Base-by-base conservation (phyloP, 2,797 vertebrate species). In the Bradypodion ventrale region DNA sequence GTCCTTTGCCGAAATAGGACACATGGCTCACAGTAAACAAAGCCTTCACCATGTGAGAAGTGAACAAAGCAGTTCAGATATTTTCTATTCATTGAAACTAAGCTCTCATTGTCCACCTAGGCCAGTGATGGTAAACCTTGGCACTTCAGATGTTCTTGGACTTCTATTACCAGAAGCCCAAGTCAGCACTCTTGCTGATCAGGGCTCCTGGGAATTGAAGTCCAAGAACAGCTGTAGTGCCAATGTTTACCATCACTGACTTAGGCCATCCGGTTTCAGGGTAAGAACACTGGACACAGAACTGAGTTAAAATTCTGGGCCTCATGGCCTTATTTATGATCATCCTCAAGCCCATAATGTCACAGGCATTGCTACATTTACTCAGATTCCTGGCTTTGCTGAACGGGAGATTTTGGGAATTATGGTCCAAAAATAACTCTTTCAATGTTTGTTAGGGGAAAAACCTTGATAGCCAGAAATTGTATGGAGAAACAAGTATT, bases 31-130 rank as follows among this genome's bases (percentile, higher is more conserved):
- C 19, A 56, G 49, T 29, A 75, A 75, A 75, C 46, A 75, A 75
- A 75, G 73, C 27, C 89, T 56, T 63, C 90, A 90, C 83, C 85
- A 85, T 89, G 88, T 92, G 52, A 56, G 84, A 87, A 91, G 93
- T 90, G 78, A 89, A 90, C 89, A 92, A 93, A 93, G 84, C 91
- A 91, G 90, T n/a, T n/a, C n/a, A n/a, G n/a, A n/a, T n/a, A 87
- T 90, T 79, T 37, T 68, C 32, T 25, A 52, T 32, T 25, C 10
- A 69, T 27, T 49, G 16, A 29, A 69, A 62, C 15, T 37, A 80
- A 21, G n/a, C 59, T 15, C 13, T 15, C 68, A 4, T 59, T 56
- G 52, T 37, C n/a, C n/a, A n/a, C n/a, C n/a, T n/a, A n/a, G n/a
- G 9, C 12, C 59, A 68, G 15, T 49, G 63, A 27, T 66, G 35